Percentiles rank a stretch among this genome's conserved stretches.
Conservation (phyloP, 92 coral and sea anemone genomes). For the Porites evermanni region DNA sequence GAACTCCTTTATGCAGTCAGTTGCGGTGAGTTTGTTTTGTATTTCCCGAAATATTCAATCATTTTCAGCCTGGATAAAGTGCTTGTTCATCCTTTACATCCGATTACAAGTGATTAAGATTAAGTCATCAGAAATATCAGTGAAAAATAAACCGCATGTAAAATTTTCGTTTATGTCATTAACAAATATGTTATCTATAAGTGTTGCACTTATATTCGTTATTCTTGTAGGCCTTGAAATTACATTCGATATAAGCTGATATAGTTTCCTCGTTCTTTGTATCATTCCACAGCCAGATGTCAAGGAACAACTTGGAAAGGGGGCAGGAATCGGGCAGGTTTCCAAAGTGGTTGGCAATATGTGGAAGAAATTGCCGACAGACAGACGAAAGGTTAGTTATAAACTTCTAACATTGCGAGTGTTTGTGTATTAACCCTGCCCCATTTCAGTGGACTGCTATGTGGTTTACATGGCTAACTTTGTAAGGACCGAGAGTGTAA, state of each 20-base stretch:
- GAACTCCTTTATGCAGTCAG: conserved; percentile 39
- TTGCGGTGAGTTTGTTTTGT: conserved; percentile 43
- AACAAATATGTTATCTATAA: conserved; percentile 1
- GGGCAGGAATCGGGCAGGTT: conserved; percentile 10
- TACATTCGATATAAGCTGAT: conserved; percentile 12
- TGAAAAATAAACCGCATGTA: background rate
- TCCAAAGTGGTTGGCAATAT: conserved; percentile 14
- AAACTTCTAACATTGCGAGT: conserved; percentile 8
- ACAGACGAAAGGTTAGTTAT: conserved; percentile 8
- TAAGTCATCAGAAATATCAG: conserved; percentile 9
- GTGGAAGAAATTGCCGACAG: conserved; percentile 17
- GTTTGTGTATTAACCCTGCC: conserved; percentile 11
- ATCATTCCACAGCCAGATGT: conserved; percentile 17
- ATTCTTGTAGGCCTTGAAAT: conserved; percentile 10
- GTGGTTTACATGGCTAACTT: conserved; percentile 9
- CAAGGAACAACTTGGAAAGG: conserved; percentile 14
- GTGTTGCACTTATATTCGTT: conserved; percentile 13
- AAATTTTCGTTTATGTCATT: conserved; percentile 6
- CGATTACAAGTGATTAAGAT: background rate
- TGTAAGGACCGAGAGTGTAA: conserved; percentile 17
- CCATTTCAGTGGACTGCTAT: conserved; percentile 3
- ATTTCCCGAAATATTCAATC: conserved; percentile 9
- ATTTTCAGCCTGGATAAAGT: background rate
- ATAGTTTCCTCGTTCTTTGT: conserved; percentile 13
- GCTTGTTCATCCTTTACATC: background rate